Conservation (phyloP, 2,888 invertebrate genomes). For the Orthosia incerta region DNA sequence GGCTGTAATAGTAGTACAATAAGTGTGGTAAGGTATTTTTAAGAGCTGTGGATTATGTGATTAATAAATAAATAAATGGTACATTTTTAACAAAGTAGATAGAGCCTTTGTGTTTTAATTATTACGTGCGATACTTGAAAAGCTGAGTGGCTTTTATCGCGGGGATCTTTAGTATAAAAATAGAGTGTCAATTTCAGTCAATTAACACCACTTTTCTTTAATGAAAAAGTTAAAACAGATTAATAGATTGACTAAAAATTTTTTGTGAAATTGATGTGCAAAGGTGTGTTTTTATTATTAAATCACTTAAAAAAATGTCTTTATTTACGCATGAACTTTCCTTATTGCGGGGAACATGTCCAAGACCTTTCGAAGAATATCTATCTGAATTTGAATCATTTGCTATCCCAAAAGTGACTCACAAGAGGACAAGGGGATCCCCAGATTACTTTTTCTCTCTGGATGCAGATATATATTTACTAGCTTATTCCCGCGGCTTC, state of each 20-base stretch:
- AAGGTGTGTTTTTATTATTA: background rate
- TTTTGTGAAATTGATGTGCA: background rate
- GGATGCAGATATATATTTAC: too few species aligned
- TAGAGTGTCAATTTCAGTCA: slow-evolving; percentile 35
- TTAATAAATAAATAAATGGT: too few species aligned
- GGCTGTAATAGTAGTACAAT: too few species aligned
- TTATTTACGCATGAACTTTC: background rate
- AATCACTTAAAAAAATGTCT: background rate
- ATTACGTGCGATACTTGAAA: slow-evolving; percentile 4
- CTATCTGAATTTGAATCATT: background rate
- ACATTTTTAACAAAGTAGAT: background rate
- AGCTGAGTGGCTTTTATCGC: slow-evolving; percentile 18
- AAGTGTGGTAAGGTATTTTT: too few species aligned
- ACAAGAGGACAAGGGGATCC: background rate
- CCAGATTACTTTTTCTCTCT: background rate
- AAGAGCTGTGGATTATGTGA: too few species aligned
- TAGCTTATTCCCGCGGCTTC: too few species aligned
- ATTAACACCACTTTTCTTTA: slow-evolving; percentile 3
- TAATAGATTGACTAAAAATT: background rate
- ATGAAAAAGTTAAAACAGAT: too few species aligned
- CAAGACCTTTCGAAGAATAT: background rate
- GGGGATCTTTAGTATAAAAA: slow-evolving; percentile 23
- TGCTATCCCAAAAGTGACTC: background rate
- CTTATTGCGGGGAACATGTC: background rate
- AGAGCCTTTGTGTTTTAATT: slow-evolving; percentile 3